Percentiles rank a stretch among this genome's conserved stretches.
Conservation (phyloP, 2,113 vertebrate species). For the Tichodroma muraria region DNA sequence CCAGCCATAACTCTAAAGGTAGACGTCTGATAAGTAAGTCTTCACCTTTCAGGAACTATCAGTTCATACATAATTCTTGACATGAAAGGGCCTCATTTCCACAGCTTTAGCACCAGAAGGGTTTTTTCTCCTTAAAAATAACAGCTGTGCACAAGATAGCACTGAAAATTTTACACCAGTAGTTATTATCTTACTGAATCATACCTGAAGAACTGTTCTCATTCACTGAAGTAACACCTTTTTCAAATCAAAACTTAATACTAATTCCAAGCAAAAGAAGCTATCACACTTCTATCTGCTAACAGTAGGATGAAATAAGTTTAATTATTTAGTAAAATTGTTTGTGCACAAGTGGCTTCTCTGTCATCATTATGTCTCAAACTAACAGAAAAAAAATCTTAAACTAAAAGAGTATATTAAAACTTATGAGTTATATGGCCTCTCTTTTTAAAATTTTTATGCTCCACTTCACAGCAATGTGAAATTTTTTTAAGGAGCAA, state of each 20-base stretch:
- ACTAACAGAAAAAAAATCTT: not conserved
- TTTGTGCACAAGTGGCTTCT: not conserved
- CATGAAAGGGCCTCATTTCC: conserved; percentile 40
- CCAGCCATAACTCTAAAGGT: conserved; percentile 48
- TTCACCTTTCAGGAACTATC: conserved; percentile 59
- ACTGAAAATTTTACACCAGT: conserved; percentile 48
- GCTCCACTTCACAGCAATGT: not conserved
- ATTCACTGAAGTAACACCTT: conserved; percentile 25
- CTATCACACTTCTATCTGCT: not conserved
- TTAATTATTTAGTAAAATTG: not conserved
- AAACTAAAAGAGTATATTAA: not conserved
- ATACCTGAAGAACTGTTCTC: not conserved
- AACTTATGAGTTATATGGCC: not conserved
- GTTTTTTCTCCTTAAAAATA: conserved; percentile 57
- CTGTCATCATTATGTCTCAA: not conserved
- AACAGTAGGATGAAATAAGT: not conserved
- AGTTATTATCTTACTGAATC: conserved; percentile 31
- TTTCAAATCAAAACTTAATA: conserved; percentile 21
- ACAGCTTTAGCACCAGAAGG: conserved; percentile 7
- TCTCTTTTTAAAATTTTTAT: not conserved
- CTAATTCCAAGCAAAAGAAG: not conserved
- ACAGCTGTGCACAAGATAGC: conserved; percentile 31
- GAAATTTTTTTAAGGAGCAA: not conserved
- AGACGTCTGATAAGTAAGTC: conserved; percentile 43
- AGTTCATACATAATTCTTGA: conserved; percentile 62